phyloP scores from a whole-genome alignment of 2,113 vertebrate species.

The Ceyx melanurus region DNA sequence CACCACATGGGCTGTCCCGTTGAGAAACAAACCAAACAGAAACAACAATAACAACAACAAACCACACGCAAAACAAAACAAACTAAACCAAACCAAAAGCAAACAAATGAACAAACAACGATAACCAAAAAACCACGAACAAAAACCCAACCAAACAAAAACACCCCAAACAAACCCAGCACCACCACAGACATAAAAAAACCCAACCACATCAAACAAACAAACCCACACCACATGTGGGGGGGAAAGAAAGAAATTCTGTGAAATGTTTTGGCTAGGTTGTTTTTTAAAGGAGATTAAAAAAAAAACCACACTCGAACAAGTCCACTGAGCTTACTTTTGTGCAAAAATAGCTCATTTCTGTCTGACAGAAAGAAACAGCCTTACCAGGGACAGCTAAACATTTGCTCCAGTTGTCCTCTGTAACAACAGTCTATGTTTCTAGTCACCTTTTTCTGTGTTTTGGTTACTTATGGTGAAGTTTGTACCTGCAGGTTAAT shows the following conservation, averaged over 20 bases:
- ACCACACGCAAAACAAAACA: no score
- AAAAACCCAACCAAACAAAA: no score
- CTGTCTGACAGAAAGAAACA: background rate
- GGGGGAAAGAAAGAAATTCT: background rate
- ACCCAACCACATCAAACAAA: no score
- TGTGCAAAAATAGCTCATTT: background rate
- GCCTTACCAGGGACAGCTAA: background rate
- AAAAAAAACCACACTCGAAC: background rate
- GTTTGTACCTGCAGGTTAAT: slow-evolving; percentile 92
- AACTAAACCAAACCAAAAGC: no score
- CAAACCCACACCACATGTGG: background rate
- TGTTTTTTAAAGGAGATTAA: background rate
- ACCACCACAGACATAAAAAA: no score
- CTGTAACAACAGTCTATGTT: background rate
- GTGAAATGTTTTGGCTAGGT: fast-evolving
- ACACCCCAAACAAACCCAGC: no score
- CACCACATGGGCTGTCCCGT: background rate
- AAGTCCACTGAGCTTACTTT: background rate
- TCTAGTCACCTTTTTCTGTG: background rate
- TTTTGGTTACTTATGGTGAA: background rate
- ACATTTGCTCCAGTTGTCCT: background rate
- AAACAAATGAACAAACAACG: no score
- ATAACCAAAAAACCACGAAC: no score
- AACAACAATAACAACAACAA: no score
- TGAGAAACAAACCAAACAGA: background rate